Evolutionary conservation across 2,888 invertebrate species (phyloP), one percentile per base, ranked within the genome.

Genomic region (Chalcis sispes): DNA sequence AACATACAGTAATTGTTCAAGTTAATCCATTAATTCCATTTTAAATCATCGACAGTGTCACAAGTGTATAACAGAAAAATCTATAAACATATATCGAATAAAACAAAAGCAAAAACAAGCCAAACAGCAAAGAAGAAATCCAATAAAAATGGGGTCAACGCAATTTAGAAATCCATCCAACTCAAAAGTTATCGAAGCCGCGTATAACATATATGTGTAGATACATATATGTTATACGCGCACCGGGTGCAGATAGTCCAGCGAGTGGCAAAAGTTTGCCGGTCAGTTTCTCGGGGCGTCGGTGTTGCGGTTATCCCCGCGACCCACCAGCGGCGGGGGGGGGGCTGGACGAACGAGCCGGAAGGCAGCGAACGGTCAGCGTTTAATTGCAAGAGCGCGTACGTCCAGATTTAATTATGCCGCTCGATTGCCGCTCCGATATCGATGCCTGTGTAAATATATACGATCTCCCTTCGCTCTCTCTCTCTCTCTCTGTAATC

Each of bases 331-430:
- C n/a, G n/a, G n/a, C n/a, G n/a, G n/a, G n/a, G n/a, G 27, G 36
- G 2, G 23, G 50, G 42, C 10, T 42, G 29, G 40, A 18, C 54
- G 66, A 48, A 32, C 71, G 27, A 32, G 50, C 56, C 65, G 72
- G 69, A 77, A 76, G 40, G 54, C 71, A 65, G 54, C 42, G 66
- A 13, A 4, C 20, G 58, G 67, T 67, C 64, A 54, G 46, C 65
- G 67, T 32, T 72, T 72, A 77, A 72, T 77, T 72, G 77, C 36
- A 20, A 8, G 36, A 3, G 18, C 32, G 62, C 27, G 52, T 18
- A 4, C n/a, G 54, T 1, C 54, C 48, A 77, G 73, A 77, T 77
- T 77, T 77, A 79, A 77, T 81, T 77, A 66, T 78, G 65, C 66
- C 71, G 69, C 27, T 73, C 70, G 66, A 74, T 73, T 52, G 77